Evolutionary conservation across 2,888 invertebrate species (phyloP), one percentile per base, ranked within the genome.

Genomic region (Podotricha telesiphe): DNA sequence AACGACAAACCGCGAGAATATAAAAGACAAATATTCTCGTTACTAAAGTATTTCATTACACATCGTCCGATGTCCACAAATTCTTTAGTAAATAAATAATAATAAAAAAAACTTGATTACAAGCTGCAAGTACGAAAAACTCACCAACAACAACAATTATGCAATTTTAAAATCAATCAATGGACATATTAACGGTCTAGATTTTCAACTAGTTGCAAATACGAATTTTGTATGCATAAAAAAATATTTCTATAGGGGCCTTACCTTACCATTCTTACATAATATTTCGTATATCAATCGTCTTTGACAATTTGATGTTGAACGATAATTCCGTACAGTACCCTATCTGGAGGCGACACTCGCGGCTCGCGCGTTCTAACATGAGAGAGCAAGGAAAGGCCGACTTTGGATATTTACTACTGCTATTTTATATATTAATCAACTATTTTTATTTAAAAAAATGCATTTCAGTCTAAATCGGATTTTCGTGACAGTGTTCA

Each of bases 201-300:
- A 37, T 67, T 81, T 86, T n/a, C 3, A 55, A 86, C 79, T 83
- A 83, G 77, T 83, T 79, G 70, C 84, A 79, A 84, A 86, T 85
- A 85, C 80, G 86, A 89, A 90, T 86, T 90, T 88, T 86, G 89
- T 90, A 89, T 87, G 91, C 86, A 88, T 92, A 92, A 92, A 92
- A 91, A 92, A 93, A 93, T 92, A 93, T 86, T 91, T 86, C 87
- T 87, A 89, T 88, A 88, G 87, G n/a, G 91, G 90, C 89, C 91
- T 91, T 90, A 92, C 91, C 91, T 91, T 91, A 92, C 88, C 55
- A 84, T 89, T 84, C 88, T 91, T 89, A 89, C 85, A 90, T 88
- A 87, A 86, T 75, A 74, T 86, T 85, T 89, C 89, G 91, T 90
- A 88, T 89, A 91, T 89, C 88, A 88, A 88, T 88, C 87, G 89